Base-by-base conservation (phyloP, 2,888 invertebrate genomes). In the Macrosiphum euphorbiae region DNA sequence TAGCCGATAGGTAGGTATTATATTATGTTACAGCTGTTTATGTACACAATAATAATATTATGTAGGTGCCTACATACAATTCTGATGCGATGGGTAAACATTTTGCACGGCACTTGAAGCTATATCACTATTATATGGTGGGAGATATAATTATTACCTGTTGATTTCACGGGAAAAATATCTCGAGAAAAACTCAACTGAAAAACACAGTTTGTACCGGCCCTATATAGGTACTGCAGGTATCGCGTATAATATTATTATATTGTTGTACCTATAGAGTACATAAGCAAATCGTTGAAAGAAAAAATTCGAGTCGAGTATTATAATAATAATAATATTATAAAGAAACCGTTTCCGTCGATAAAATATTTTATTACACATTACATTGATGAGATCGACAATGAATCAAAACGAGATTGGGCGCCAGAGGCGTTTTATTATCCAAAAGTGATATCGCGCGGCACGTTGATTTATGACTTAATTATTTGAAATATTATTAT, bases 391-490 rank as follows among this genome's bases (percentile, higher is more conserved):
- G 91, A 85, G 84, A 91, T 85, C 55, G 55, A 91, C 41, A 44
- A 91, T 58, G 84, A 91, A 91, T 91, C 85, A 58, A 91, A 91
- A 91, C 85, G 24, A 85, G 91, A 91, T 91, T 91, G 55, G 28
- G 8, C 55, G 91, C 91, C 85, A 11, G 11, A 91, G 91, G 91
- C 44, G 91, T 44, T 91, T 85, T 85, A 58, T 55, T 55, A 91
- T 91, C 91, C 52, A 85, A 91, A 91, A 55, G 52, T 85, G 91
- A 91, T 91, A 91, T 85, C 85, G n/a, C 85, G 44, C 41, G n/a
- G 41, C n/a, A 55, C 55, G 55, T 91, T 91, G 85, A 91, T 91
- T 91, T 91, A 91, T 91, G 85, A 85, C 91, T 91, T 85, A 91
- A 91, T 91, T 85, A 91, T 91, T 85, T 84, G 16, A 84, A 55